Evolutionary conservation across 2,113 vertebrate genomes (phyloP).

Genomic region (Trogon surrucura): DNA sequence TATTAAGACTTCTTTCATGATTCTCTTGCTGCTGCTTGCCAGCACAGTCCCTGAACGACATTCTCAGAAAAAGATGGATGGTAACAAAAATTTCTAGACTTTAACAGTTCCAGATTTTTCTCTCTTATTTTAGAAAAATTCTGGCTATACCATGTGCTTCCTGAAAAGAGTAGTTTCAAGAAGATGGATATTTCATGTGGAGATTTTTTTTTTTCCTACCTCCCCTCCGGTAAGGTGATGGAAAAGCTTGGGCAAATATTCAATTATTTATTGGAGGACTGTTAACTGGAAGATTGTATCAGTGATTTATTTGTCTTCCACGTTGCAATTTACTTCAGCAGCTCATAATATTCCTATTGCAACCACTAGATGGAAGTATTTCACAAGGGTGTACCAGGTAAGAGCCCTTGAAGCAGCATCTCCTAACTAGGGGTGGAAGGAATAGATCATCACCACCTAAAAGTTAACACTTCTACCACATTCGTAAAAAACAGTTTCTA

Average conservation of each 20-base stretch:
- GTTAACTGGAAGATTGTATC: not conserved
- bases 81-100: not conserved
- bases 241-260: not conserved
- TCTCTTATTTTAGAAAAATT: not conserved
- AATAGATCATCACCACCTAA: not conserved
- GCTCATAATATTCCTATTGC: not conserved
- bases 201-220: not conserved
- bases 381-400: not conserved
- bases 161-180: not conserved
- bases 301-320: too few species aligned
- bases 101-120: fast-evolving
- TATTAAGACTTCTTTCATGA: not conserved
- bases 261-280: not conserved
- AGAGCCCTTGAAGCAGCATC: not conserved
- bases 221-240: not conserved
- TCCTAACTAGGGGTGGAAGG: not conserved
- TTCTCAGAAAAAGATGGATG: not conserved
- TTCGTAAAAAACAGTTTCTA: not conserved
- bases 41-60: not conserved
- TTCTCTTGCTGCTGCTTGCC: not conserved
- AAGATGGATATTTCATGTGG: not conserved
- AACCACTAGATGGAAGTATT: slow-evolving; percentile 69
- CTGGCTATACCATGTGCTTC: not conserved
- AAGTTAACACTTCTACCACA: not conserved
- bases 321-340: not conserved